Conservation (phyloP, 2,888 invertebrate species). For the Thera britannica region DNA sequence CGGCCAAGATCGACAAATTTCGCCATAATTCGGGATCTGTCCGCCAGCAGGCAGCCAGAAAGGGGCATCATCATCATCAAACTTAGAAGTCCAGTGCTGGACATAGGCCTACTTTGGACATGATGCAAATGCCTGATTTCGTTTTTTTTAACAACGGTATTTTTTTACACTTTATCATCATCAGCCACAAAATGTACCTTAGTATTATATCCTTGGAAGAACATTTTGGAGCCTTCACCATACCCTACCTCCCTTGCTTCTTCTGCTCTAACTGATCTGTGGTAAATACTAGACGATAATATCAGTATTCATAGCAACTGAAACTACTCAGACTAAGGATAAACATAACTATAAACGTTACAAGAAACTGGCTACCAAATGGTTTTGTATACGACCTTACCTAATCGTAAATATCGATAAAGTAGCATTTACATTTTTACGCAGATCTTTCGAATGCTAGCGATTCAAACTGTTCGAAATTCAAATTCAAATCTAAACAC, state of each 20-base stretch:
- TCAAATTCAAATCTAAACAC: neutral
- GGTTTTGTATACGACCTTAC: neutral
- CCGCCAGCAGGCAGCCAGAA: too few relatives aligned
- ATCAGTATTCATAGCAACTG: conserved; percentile 3
- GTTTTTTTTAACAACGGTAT: too few relatives aligned
- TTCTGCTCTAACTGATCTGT: neutral
- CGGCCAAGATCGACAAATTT: too few relatives aligned
- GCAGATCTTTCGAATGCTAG: neutral
- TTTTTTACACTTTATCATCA: too few relatives aligned
- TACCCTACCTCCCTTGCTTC: neutral
- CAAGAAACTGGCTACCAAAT: conserved; percentile 1
- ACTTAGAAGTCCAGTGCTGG: too few relatives aligned
- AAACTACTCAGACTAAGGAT: neutral
- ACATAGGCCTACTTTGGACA: too few relatives aligned
- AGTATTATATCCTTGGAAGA: too few relatives aligned
- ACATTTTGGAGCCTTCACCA: too few relatives aligned
- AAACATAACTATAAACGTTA: neutral
- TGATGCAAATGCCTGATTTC: too few relatives aligned
- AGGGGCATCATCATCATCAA: too few relatives aligned
- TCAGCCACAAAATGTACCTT: too few relatives aligned
- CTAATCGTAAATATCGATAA: conserved; percentile 11
- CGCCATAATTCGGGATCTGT: too few relatives aligned
- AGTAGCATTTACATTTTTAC: conserved; percentile 10
- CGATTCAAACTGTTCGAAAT: neutral
- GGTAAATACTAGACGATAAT: conserved; percentile 2